phyloP scores from a whole-genome alignment of 1,140 invertebrate species.

The Drosophila seguyi region DNA sequence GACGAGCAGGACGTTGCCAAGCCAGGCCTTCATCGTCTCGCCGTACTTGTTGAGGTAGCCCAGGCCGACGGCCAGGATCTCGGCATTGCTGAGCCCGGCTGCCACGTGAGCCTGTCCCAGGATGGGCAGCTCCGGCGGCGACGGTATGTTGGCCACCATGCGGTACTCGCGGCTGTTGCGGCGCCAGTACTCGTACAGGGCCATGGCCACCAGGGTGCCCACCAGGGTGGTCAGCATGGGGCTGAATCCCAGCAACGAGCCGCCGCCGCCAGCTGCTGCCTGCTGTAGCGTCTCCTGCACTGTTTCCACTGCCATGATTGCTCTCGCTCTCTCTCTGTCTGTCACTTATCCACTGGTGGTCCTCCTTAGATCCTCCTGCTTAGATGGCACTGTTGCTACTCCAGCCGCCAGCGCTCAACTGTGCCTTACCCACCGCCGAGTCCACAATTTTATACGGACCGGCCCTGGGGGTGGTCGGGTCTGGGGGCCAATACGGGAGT shows the following conservation, averaged over 20 bases:
- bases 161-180: conserved; percentile 71
- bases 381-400: conserved; percentile 34
- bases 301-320: conserved; percentile 73
- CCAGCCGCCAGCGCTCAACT: conserved; percentile 59
- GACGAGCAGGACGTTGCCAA: conserved; percentile 89
- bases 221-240: conserved; percentile 70
- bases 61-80: conserved; percentile 85
- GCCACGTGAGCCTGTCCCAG: conserved; percentile 87
- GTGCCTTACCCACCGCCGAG: conserved; percentile 17
- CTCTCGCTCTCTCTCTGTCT: conserved; percentile 7
- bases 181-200: conserved; percentile 76
- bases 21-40: conserved; percentile 87
- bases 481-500: conserved; percentile 21
- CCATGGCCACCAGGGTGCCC: conserved; percentile 60
- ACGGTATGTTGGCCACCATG: conserved; percentile 86
- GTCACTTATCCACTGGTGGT: conserved; percentile 4
- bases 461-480: neutral
- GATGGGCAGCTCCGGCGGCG: conserved; percentile 86
- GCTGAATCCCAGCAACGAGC: conserved; percentile 35
- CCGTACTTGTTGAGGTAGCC: conserved; percentile 86
- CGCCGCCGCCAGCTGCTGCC: conserved; percentile 23
- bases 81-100: conserved; percentile 86
- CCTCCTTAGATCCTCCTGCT: conserved; percentile 27
- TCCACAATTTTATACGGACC: conserved; percentile 49
- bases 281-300: conserved; percentile 71